Evolutionary conservation across 2,797 vertebrate genomes (phyloP).

Genomic region (Rhinella marina): DNA sequence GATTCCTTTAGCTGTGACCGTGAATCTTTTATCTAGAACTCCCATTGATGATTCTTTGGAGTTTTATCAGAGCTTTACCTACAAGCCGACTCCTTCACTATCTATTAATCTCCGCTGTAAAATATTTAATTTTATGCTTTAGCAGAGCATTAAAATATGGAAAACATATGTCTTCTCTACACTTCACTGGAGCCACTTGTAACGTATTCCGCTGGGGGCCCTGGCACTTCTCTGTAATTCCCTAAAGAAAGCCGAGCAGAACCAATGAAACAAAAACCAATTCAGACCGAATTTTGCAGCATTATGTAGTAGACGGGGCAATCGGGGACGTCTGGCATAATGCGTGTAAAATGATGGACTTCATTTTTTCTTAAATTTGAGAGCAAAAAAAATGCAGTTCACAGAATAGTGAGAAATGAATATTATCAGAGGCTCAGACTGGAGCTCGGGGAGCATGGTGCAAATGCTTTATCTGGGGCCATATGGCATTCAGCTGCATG

Average conservation of each 20-base stretch:
- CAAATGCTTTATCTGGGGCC: neutral
- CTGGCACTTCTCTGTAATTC: slow-evolving; percentile 12
- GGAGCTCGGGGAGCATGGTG: neutral
- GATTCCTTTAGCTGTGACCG: neutral
- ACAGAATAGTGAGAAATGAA: neutral
- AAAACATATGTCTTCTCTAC: slow-evolving; percentile 54
- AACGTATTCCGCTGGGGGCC: slow-evolving; percentile 34
- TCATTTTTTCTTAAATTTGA: slow-evolving; percentile 1
- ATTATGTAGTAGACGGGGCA: slow-evolving; percentile 5
- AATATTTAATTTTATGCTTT: slow-evolving; percentile 59
- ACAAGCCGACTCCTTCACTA: slow-evolving; percentile 4
- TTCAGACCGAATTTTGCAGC: neutral
- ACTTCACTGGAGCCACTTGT: slow-evolving; percentile 39
- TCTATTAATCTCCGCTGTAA: slow-evolving; percentile 56
- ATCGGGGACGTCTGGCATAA: neutral
- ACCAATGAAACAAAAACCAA: neutral
- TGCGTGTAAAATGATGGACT: neutral
- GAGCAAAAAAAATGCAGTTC: neutral
- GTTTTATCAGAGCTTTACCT: slow-evolving; percentile 1
- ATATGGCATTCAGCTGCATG: neutral
- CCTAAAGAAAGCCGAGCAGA: neutral
- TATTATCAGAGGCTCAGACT: neutral
- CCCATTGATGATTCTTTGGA: slow-evolving; percentile 28
- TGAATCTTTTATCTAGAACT: slow-evolving; percentile 18
- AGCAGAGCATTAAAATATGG: slow-evolving; percentile 59